Conservation (phyloP, 2,113 vertebrate species). For the Scomber japonicus region DNA sequence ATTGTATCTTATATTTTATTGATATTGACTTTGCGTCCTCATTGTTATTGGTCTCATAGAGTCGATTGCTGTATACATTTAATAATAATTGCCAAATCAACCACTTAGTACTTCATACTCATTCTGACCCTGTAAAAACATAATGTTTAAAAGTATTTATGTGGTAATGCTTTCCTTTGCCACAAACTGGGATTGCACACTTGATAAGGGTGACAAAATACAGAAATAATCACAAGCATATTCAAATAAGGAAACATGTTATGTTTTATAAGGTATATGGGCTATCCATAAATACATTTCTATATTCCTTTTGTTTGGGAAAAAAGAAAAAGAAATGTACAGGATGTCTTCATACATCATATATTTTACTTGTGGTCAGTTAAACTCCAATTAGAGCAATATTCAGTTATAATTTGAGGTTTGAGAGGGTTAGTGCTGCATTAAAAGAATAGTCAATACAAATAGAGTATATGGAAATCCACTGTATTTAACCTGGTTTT, state of each 20-base stretch:
- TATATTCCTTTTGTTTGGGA: neutral
- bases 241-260: neutral
- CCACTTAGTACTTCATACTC: too few species aligned
- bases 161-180: neutral
- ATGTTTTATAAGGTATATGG: neutral
- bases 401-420: neutral
- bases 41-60: neutral
- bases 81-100: neutral
- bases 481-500: neutral
- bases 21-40: neutral
- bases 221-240: too few species aligned
- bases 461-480: neutral
- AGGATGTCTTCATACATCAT: too few species aligned
- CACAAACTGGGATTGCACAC: neutral
- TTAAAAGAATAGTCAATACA: slow-evolving; percentile 3
- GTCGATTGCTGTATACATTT: neutral
- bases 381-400: neutral
- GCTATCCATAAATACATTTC: neutral
- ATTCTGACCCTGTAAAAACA: neutral
- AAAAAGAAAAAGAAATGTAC: too few species aligned
- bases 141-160: neutral
- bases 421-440: neutral
- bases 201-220: neutral
- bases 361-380: too few species aligned
- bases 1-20: neutral